Percentiles rank a stretch among this genome's conserved stretches.
These are phyloP conservation scores for Lycia hirtaria DNA, from an alignment of 2,888 invertebrate genomes.

Conservation along the genomic window DNA sequence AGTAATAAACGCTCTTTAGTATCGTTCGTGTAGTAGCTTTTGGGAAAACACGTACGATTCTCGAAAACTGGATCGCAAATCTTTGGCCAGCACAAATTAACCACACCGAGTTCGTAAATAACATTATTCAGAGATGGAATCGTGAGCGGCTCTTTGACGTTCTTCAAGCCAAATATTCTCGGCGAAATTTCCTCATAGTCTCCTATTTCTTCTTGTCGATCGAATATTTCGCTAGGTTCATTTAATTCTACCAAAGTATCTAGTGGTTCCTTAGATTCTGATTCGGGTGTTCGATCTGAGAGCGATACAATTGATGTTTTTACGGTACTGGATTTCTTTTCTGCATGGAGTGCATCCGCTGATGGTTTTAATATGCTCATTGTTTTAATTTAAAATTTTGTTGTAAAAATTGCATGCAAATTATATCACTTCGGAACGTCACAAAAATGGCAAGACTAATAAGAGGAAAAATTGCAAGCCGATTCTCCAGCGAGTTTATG, in stretches of 20 bases:
- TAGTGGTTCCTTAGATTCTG: slow-evolving; percentile 49
- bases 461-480: not conserved
- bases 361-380: slow-evolving; percentile 50
- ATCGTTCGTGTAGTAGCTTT: slow-evolving; percentile 87
- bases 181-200: slow-evolving; percentile 68
- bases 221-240: slow-evolving; percentile 66
- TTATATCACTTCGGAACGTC: slow-evolving; percentile 2
- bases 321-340: not conserved
- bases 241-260: slow-evolving; percentile 76
- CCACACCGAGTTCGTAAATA: slow-evolving; percentile 86
- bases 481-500: no score
- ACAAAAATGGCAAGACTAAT: not conserved
- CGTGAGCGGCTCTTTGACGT: slow-evolving; percentile 71
- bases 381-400: not conserved
- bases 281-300: not conserved
- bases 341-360: not conserved
- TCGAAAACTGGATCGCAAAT: slow-evolving; percentile 83
- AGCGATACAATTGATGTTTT: not conserved
- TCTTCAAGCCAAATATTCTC: slow-evolving; percentile 67
- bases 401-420: slow-evolving; percentile 7
- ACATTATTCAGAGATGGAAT: slow-evolving; percentile 84
- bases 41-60: slow-evolving; percentile 86
- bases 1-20: slow-evolving; percentile 90
- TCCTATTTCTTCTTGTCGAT: slow-evolving; percentile 61
- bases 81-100: slow-evolving; percentile 88